These are phyloP conservation scores for Melanotaenia nigrans DNA, from an alignment of 2,797 vertebrate species.

Conservation along the genomic window DNA sequence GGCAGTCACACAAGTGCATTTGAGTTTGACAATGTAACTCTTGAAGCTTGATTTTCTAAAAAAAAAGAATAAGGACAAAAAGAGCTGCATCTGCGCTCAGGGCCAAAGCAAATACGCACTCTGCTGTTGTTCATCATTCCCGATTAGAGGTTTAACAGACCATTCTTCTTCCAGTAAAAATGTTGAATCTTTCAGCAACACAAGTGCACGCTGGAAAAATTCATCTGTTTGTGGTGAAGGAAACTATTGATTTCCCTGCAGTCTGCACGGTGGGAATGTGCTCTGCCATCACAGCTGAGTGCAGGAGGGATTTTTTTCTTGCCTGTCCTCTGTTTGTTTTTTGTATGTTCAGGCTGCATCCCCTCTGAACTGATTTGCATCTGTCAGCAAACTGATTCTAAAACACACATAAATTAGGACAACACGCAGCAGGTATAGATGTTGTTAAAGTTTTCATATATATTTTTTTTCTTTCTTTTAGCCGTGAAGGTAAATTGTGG, in stretches of 20 bases:
- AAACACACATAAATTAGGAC: constrained; percentile 15
- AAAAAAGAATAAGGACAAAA: constrained; percentile 4
- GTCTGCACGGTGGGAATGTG: constrained; percentile 69
- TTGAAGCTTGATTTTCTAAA: neutral
- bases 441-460: neutral
- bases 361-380: constrained; percentile 55
- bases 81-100: constrained; percentile 10
- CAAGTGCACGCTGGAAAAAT: constrained; percentile 52
- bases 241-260: constrained; percentile 78
- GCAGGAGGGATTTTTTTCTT: constrained; percentile 63
- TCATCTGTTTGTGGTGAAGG: constrained; percentile 69
- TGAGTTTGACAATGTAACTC: neutral
- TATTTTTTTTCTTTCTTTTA: constrained; percentile 16
- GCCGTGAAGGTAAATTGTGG: constrained; percentile 22
- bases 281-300: constrained; percentile 48
- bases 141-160: constrained; percentile 55
- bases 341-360: constrained; percentile 39
- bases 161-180: constrained; percentile 55
- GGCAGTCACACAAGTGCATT: neutral
- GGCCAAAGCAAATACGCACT: constrained; percentile 19
- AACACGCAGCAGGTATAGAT: constrained; percentile 8
- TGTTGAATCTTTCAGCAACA: constrained; percentile 62
- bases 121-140: constrained; percentile 45
- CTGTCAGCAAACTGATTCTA: constrained; percentile 20
- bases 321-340: constrained; percentile 47